Conservation (phyloP, 2,797 vertebrate species). For the Pitangus sulphuratus region DNA sequence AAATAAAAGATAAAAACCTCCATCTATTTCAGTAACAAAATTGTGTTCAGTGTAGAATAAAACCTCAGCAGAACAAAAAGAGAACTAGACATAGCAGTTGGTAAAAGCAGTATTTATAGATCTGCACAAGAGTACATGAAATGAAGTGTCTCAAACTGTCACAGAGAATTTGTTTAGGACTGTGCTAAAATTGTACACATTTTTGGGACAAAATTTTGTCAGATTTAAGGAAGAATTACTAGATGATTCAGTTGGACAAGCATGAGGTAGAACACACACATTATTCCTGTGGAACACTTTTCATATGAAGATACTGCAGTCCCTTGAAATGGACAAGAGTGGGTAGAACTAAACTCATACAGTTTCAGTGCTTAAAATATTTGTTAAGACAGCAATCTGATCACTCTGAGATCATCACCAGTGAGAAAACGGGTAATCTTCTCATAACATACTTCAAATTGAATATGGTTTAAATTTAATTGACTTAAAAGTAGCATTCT, state of each 20-base stretch:
- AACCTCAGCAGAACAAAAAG: neutral
- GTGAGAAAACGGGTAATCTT: neutral
- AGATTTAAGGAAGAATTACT: neutral
- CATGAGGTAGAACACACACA: neutral
- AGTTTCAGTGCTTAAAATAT: neutral
- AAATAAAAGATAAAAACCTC: neutral
- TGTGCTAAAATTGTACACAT: neutral
- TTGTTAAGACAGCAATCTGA: neutral
- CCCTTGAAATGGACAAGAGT: neutral
- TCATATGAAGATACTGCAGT: neutral
- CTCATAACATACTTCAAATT: neutral
- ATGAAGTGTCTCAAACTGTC: neutral
- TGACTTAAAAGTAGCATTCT: neutral
- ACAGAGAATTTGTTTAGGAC: neutral
- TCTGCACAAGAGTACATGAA: neutral
- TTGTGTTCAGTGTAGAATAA: neutral
- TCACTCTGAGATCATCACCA: neutral
- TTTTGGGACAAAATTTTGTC: neutral
- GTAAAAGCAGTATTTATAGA: constrained; percentile 10
- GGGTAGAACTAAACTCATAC: neutral
- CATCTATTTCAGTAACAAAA: neutral
- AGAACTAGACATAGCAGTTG: neutral
- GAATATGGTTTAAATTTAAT: neutral
- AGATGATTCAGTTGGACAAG: neutral
- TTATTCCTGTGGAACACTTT: neutral